Evolutionary conservation across 2,888 invertebrate species (phyloP).

Genomic region (Saturnia pavonia): DNA sequence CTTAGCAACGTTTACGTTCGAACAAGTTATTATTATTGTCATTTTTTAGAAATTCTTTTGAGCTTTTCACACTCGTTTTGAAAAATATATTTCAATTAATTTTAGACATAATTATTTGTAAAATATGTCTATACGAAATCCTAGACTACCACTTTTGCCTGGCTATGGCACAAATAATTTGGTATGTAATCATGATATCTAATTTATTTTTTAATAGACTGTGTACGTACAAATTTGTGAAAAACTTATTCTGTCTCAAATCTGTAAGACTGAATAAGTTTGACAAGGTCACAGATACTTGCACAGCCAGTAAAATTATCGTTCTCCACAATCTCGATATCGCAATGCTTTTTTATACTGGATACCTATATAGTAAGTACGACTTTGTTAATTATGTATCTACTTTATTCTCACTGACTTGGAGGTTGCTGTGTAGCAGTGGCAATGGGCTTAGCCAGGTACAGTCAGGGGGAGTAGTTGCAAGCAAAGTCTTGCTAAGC

Average conservation of each 20-base stretch:
- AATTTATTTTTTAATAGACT: not conserved
- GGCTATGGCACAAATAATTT: constrained; percentile 85
- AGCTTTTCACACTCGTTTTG: not conserved
- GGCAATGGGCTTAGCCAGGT: too few relatives aligned
- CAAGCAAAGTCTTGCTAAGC: too few relatives aligned
- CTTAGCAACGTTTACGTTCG: not conserved
- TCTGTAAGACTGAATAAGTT: too few relatives aligned
- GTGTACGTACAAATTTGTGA: too few relatives aligned
- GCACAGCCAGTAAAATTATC: not conserved
- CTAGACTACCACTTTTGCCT: constrained; percentile 87
- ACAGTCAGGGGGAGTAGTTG: too few relatives aligned
- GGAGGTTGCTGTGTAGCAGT: too few relatives aligned
- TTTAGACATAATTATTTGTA: not conserved
- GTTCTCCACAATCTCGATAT: not conserved
- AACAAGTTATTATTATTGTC: not conserved
- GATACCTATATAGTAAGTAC: not conserved
- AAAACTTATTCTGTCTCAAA: too few relatives aligned
- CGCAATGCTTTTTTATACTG: constrained; percentile 5
- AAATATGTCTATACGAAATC: constrained; percentile 78
- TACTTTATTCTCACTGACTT: too few relatives aligned
- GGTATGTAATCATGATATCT: constrained; percentile 74
- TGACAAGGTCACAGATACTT: too few relatives aligned
- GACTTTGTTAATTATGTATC: too few relatives aligned
- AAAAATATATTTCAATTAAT: not conserved
- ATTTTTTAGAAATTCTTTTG: not conserved